These are phyloP conservation scores for Acipenser oxyrinchus DNA, from an alignment of 2,797 vertebrate genomes.

Conservation along the genomic window DNA sequence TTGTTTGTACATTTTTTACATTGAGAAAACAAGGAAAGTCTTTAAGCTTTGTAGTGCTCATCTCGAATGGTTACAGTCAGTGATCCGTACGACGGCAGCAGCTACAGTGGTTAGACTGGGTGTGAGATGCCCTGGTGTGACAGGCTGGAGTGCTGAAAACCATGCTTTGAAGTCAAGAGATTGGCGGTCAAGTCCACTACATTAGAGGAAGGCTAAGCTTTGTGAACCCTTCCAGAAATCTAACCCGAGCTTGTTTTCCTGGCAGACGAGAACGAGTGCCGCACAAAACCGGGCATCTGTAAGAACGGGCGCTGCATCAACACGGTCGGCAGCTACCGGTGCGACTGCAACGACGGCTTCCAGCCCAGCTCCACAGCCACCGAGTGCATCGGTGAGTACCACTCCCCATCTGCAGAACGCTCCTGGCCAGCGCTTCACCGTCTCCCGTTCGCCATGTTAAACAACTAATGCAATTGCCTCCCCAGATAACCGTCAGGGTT, in stretches of 20 bases:
- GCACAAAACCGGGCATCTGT: slow-evolving; percentile 75
- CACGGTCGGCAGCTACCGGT: slow-evolving; percentile 80
- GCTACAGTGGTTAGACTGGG: no score
- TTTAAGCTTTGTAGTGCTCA: no score
- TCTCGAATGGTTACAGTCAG: no score
- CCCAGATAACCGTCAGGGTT: slow-evolving; percentile 78
- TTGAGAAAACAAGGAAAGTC: no score
- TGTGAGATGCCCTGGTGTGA: no score
- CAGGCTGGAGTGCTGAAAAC: no score
- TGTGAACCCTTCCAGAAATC: not conserved
- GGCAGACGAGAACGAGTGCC: slow-evolving; percentile 86
- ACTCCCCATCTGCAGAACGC: not conserved
- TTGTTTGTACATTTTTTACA: no score
- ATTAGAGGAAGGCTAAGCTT: no score
- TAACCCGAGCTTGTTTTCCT: not conserved
- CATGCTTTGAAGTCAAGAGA: not conserved
- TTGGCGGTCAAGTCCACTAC: not conserved
- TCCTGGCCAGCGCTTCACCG: not conserved
- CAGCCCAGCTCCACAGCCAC: slow-evolving; percentile 74
- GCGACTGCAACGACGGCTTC: slow-evolving; percentile 83
- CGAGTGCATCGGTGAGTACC: slow-evolving; percentile 74
- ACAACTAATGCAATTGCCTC: no score
- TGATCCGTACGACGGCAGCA: no score
- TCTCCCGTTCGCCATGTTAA: no score
- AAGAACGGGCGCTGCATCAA: slow-evolving; percentile 82